These are phyloP conservation scores for Gastrophryne carolinensis DNA, from an alignment of 2,797 vertebrate species.

Conservation along the genomic window DNA sequence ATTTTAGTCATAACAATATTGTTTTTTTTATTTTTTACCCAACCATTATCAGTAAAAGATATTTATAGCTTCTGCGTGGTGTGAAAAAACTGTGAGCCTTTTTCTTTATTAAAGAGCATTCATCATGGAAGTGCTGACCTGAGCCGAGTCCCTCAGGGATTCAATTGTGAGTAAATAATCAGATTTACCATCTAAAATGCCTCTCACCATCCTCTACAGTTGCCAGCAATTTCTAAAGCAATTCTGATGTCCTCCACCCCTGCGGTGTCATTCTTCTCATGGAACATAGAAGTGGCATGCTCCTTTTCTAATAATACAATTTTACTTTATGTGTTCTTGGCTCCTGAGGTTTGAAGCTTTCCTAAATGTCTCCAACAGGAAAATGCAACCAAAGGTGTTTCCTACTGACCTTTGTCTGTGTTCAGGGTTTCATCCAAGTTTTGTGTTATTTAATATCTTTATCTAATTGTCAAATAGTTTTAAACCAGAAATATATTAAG, in stretches of 20 bases:
- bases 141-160: conserved; percentile 1
- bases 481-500: too few species aligned
- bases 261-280: neutral
- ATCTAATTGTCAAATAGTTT: neutral
- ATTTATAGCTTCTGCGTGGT: neutral
- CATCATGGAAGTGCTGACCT: conserved; percentile 13
- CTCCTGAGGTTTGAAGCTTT: neutral
- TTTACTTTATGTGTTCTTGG: neutral
- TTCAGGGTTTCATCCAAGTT: neutral
- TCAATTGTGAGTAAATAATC: conserved; percentile 6
- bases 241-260: neutral
- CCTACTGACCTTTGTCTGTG: neutral
- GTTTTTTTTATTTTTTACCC: too few species aligned
- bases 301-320: conserved; percentile 14
- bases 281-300: neutral
- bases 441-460: neutral
- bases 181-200: conserved; percentile 25
- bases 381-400: conserved; percentile 1
- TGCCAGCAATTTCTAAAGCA: neutral
- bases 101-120: neutral
- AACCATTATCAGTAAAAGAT: too few species aligned
- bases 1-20: too few species aligned
- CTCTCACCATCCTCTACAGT: neutral
- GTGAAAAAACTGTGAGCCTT: neutral
- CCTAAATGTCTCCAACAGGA: neutral